Evolutionary conservation across 2,888 invertebrate genomes (phyloP), one percentile per base, ranked within the genome.

Genomic region (Cryptocheilus praepositus): DNA sequence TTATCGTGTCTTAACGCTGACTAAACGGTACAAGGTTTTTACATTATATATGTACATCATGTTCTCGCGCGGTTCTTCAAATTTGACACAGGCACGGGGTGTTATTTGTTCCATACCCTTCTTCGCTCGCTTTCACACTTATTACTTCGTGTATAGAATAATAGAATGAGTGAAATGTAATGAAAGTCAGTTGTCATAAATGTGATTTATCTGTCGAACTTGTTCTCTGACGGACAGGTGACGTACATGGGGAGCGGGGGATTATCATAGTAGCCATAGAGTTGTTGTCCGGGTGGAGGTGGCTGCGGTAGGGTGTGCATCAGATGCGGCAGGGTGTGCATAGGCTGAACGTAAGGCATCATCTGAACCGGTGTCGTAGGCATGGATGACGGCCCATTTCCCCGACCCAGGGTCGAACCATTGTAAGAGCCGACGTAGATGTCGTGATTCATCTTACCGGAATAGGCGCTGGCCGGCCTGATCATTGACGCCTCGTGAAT

Each of bases 401-500:
- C 81, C 22, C 86, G 85, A 16, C 85, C 87, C 21, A 88, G 67
- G 3, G 86, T 86, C 62, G 83, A 85, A 0, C 72, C 86, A 73
- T 82, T 88, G 74, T 82, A 88, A 0, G 87, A 85, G 2, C 83
- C 83, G 11, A 87, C 76, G 16, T 85, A 80, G 11, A 87, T 80
- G 28, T 88, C 87, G 68, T 87, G 86, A 65, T 82, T 81, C 2
- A 87, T 78, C 61, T 88, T 88, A 0, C 87, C 84, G 0, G 88
- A 86, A 45, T 87, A 88, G 0, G 83, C 74, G 67, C 88, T 88
- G 2, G 83, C 80, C 0, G 88, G 86, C 28, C 87, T 75, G 19
- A 88, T 83, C 71, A 88, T 85, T 13, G 88, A 87, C 0, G 86
- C 85, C 52, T 88, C 88, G 52, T 87, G 86, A 5, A 88, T 86